A percentile compares a stretch with the other conserved stretches of the same genome.
These are phyloP conservation scores for Idris sp. DNA, from an alignment of 1,140 invertebrate species.

Conservation along the genomic window DNA sequence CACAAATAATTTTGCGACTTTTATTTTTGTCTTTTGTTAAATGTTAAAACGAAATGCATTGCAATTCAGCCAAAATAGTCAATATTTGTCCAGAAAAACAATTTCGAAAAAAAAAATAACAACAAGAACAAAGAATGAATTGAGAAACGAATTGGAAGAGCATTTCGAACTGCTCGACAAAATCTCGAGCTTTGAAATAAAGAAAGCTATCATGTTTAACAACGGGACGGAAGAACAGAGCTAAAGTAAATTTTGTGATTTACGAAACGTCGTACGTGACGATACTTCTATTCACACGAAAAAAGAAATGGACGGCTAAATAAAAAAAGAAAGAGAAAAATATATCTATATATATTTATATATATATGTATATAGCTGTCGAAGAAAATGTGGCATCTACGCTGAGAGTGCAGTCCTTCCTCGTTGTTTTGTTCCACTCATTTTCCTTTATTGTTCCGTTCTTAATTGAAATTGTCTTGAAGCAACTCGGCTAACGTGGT, in stretches of 20 bases:
- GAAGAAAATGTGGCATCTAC: conserved; percentile 35
- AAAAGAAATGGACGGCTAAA: conserved; percentile 34
- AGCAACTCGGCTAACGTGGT: conserved; percentile 45
- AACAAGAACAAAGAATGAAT: no score
- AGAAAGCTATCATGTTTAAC: conserved; percentile 54
- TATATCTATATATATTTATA: no score
- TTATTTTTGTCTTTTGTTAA: conserved; percentile 22
- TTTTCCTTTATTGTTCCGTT: conserved; percentile 61
- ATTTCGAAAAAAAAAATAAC: conserved; percentile 1
- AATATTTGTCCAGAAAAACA: conserved; percentile 23
- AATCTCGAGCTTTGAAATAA: conserved; percentile 39
- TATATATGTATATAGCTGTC: no score
- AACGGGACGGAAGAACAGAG: conserved; percentile 27
- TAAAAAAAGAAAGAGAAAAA: conserved; percentile 10
- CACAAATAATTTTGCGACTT: no score
- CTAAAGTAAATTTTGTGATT: conserved; percentile 51
- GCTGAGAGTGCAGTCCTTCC: conserved; percentile 36
- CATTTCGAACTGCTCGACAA: conserved; percentile 13
- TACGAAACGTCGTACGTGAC: conserved; percentile 51
- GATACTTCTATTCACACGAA: conserved; percentile 51
- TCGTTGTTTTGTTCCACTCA: conserved; percentile 55
- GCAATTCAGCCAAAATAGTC: conserved; percentile 22
- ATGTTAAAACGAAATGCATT: conserved; percentile 24
- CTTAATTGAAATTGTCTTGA: conserved; percentile 61
- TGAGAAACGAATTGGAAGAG: no score